phyloP scores from a whole-genome alignment of 37 sponge, comb jelly and placozoan species.

The Halisarca cf. caerulea region DNA sequence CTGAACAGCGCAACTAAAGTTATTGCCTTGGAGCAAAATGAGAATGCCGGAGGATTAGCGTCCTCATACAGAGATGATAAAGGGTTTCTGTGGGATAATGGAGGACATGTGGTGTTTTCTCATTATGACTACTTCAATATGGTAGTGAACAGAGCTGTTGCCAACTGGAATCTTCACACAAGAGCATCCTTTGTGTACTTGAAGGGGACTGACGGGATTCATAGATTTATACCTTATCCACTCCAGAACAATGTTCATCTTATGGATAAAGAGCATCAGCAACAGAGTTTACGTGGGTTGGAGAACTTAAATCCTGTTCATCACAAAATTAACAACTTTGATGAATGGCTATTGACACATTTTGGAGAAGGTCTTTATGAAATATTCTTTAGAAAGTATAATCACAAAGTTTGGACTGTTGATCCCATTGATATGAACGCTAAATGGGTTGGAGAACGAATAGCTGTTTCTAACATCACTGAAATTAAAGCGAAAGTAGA shows the following conservation, averaged over 20 bases:
- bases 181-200: slow-evolving; percentile 39
- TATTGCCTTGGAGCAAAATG: slow-evolving; percentile 22
- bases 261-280: slow-evolving; percentile 14
- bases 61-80: slow-evolving; percentile 32
- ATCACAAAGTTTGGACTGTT: slow-evolving; percentile 47
- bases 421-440: slow-evolving; percentile 33
- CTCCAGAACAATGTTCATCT: slow-evolving; percentile 37
- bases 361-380: slow-evolving; percentile 42
- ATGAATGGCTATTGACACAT: slow-evolving; percentile 40
- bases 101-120: slow-evolving; percentile 55
- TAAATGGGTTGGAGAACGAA: slow-evolving; percentile 47
- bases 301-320: slow-evolving; percentile 1
- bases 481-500: slow-evolving; percentile 36
- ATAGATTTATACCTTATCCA: slow-evolving; percentile 42
- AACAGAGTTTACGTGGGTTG: slow-evolving; percentile 18
- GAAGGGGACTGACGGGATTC: slow-evolving; percentile 21
- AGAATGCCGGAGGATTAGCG: slow-evolving; percentile 37
- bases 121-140: slow-evolving; percentile 34
- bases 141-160: slow-evolving; percentile 1
- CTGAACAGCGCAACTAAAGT: not conserved
- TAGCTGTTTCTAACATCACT: slow-evolving; percentile 33
- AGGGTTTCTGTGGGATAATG: slow-evolving; percentile 41
- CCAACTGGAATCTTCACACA: slow-evolving; percentile 31
- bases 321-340: slow-evolving; percentile 34
- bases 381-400: slow-evolving; percentile 47